Evolutionary conservation across 2,113 vertebrate species (phyloP), one percentile per base, ranked within the genome.

Genomic region (Isichthys henryi): DNA sequence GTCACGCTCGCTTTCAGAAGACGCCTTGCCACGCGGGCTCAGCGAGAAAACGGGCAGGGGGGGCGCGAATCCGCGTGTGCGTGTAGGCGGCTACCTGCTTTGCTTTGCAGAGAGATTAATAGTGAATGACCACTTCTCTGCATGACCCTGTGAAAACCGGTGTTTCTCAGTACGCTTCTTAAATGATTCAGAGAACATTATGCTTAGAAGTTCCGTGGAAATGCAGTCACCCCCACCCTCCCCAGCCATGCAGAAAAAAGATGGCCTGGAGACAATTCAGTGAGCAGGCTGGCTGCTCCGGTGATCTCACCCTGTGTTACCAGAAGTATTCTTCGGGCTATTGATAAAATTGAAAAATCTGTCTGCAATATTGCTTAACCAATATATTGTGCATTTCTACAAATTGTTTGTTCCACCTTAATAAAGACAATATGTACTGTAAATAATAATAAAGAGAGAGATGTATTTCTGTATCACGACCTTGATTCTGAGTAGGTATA

Each of bases 151-250:
- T 45, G 19, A 80, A 87, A 27, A 66, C n/a, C 85, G 48, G 1
- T 84, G 46, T 53, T 87, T 87, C 48, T 87, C 80, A 46, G 56
- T 86, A n/a, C 46, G 6, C 46, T 27, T 52, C 48, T 56, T 90
- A 58, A 87, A 87, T 87, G 48, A 90, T 87, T 87, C 89, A 87
- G 21, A 2, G 66, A 66, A 90, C 56, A 90, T 77, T 87, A 90
- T 87, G 56, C 85, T 39, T 23, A 86, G 46, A 53, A 74, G 23
- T 86, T 50, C 31, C 21, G 21, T 23, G 15, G 56, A 74, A 83
- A 83, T 89, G 74, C 48, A 48, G 83, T n/a, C 45, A 19, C 83
- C n/a, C 49, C 85, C 87, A n/a, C 21, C 17, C 8, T 23, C 21
- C 21, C 23, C 17, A 10, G 27, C n/a, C 58, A 87, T 46, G 6